Evolutionary conservation across 2,113 vertebrate genomes (phyloP).

Genomic region (Chlamydotis undulata): DNA sequence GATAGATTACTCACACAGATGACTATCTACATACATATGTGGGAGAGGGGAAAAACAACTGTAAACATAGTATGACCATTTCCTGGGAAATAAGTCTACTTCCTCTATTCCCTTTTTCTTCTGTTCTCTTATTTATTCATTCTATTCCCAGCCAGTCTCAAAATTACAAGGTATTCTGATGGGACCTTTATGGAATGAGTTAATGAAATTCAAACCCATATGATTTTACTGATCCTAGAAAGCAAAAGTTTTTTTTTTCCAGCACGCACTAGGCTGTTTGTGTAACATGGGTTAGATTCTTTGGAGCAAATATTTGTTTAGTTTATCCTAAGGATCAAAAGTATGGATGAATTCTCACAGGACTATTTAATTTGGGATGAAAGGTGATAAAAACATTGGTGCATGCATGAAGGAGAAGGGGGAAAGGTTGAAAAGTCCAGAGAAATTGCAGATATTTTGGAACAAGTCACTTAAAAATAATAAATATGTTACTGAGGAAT

Average conservation of each 20-base stretch:
- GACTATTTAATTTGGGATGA: not conserved
- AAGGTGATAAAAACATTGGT: not conserved
- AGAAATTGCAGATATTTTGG: not conserved
- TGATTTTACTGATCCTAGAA: not conserved
- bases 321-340: not conserved
- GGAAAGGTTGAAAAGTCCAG: not conserved
- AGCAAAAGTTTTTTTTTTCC: not conserved
- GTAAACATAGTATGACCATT: not conserved
- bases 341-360: not conserved
- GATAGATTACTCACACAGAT: not conserved
- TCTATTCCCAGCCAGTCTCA: not conserved
- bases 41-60: not conserved
- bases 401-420: not conserved
- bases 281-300: not conserved
- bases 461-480: not conserved
- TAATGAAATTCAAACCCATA: not conserved
- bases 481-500: not conserved
- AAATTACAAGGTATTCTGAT: not conserved
- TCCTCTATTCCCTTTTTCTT: not conserved
- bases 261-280: not conserved
- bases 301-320: not conserved
- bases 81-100: not conserved
- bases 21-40: not conserved
- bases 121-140: not conserved
- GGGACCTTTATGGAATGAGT: not conserved